Conservation (phyloP, 2,888 invertebrate species). For the Thysanoteuthis rhombus region DNA sequence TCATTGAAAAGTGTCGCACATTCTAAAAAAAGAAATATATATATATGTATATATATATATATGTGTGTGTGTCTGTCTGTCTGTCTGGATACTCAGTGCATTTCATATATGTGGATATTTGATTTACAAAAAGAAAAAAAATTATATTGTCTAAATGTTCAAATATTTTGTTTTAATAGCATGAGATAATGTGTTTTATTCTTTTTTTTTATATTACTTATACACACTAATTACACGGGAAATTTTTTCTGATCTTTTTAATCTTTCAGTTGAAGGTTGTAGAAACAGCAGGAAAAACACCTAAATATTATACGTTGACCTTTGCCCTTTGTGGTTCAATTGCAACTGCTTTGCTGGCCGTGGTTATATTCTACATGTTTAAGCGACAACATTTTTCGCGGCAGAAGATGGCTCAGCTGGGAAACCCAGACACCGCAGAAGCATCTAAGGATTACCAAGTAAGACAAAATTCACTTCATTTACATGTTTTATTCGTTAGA, state of each 20-base stretch:
- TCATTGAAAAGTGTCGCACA: too few relatives aligned
- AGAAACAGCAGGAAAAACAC: slow-evolving; percentile 13
- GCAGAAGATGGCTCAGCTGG: slow-evolving; percentile 83
- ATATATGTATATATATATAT: too few relatives aligned
- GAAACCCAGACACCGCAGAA: slow-evolving; percentile 75
- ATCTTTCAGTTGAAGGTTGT: slow-evolving; percentile 25
- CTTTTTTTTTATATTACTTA: background rate
- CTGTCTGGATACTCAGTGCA: too few relatives aligned
- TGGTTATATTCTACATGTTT: slow-evolving; percentile 77
- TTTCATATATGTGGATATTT: too few relatives aligned
- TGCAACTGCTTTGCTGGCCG: slow-evolving; percentile 74
- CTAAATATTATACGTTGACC: slow-evolving; percentile 69
- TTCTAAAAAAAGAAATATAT: too few relatives aligned
- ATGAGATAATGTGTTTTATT: too few relatives aligned
- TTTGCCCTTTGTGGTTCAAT: slow-evolving; percentile 76
- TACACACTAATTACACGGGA: background rate
- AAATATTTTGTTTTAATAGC: too few relatives aligned
- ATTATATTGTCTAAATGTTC: too few relatives aligned
- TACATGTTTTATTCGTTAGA: background rate
- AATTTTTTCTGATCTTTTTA: background rate
- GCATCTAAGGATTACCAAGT: slow-evolving; percentile 93
- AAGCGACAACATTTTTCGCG: slow-evolving; percentile 80
- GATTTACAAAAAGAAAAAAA: too few relatives aligned
- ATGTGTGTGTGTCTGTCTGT: too few relatives aligned
- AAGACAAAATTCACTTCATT: slow-evolving; percentile 37